Evolutionary conservation across 2,113 vertebrate genomes (phyloP), one percentile per base, ranked within the genome.

Genomic region (Macheiramphus alcinus): DNA sequence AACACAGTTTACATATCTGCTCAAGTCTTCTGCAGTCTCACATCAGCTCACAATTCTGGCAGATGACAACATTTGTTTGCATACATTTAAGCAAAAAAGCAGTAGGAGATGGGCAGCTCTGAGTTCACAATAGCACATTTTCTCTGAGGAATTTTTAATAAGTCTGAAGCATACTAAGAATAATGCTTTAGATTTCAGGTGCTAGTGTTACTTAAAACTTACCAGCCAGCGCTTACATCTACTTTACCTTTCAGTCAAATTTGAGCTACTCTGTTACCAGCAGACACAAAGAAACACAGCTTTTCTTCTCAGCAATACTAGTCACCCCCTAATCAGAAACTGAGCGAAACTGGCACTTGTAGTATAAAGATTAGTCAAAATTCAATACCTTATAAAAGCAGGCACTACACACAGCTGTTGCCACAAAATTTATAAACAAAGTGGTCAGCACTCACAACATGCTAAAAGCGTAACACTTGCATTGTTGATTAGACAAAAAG

Each of bases 301-400:
- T 74, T 65, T 55, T 66, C 68, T 85, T 56, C 65, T 59, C 55
- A 63, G 71, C 27, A 67, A 26, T 8, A 45, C n/a, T 7, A 38
- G 27, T 34, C 61, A 83, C 32, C 20, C 29, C 48, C 16, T 63
- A 53, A 71, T 2, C 0, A 0, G 20, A 56, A 62, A 38, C 26
- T 18, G 63, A 43, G 18, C 12, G 19, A n/a, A 95, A 80, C 11
- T 17, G 19, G 18, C 45, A 50, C 26, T 45, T 36, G 16, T 2
- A 58, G 16, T 5, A 40, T 8, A 47, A 58, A 80, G 36, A 65
- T 26, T 55, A 75, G 16, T 32, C 29, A 42, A 47, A 80, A 70
- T 31, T 36, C 71, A 83, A 22, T 4, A n/a, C 18, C 10, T 73
- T 43, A n/a, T 6, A 16, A 48, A 56, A 66, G 36, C 10, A 50